Conservation (phyloP, 2,797 vertebrate genomes). For the Halcyon leucocephala region DNA sequence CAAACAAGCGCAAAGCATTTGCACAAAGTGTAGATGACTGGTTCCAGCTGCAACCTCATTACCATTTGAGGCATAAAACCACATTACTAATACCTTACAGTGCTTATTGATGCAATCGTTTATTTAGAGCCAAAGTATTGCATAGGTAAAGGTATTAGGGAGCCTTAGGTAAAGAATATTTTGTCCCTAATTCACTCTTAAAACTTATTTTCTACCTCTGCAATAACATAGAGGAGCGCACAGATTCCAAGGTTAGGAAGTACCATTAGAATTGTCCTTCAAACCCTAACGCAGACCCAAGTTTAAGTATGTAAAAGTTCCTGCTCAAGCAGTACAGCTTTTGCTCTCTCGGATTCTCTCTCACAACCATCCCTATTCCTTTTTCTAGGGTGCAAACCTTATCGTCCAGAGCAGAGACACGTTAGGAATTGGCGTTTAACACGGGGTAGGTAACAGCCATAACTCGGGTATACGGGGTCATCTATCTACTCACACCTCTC, state of each 20-base stretch:
- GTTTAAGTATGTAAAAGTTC: background rate
- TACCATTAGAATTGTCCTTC: background rate
- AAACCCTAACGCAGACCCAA: background rate
- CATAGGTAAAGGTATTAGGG: background rate
- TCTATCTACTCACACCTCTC: background rate
- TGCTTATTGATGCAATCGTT: background rate
- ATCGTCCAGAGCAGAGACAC: conserved; percentile 51
- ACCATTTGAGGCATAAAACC: background rate
- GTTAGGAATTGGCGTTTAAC: conserved; percentile 30
- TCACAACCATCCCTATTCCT: background rate
- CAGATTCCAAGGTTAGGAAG: background rate
- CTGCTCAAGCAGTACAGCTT: background rate
- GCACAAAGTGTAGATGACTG: background rate
- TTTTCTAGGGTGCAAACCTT: conserved; percentile 44
- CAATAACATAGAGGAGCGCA: background rate
- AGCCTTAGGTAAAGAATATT: background rate
- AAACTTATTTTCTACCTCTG: background rate
- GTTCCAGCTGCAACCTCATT: background rate
- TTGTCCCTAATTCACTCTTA: background rate
- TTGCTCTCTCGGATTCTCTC: background rate
- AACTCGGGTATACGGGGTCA: accelerated
- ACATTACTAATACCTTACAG: background rate
- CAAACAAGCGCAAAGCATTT: background rate
- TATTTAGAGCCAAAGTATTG: background rate
- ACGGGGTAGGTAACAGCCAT: background rate